These are phyloP conservation scores for Prosopocoilus inquinatus DNA, from an alignment of 2,888 invertebrate genomes.

Conservation along the genomic window DNA sequence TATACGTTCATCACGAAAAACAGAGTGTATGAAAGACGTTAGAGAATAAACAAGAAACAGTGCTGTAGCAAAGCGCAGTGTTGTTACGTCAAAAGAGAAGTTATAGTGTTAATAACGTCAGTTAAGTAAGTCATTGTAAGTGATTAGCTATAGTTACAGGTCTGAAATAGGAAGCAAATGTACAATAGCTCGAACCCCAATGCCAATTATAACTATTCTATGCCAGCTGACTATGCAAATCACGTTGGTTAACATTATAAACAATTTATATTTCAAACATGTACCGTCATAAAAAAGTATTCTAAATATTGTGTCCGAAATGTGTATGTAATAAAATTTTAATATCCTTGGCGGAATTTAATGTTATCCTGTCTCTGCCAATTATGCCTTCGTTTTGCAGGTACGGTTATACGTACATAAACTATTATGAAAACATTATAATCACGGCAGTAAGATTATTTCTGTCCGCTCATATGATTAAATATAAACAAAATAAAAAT, in stretches of 20 bases:
- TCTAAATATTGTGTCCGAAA: constrained; percentile 1
- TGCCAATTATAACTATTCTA: constrained; percentile 47
- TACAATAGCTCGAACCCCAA: constrained; percentile 47
- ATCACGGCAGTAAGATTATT: too few relatives aligned
- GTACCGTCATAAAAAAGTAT: not conserved
- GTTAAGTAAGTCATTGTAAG: constrained; percentile 1
- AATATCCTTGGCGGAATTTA: too few relatives aligned
- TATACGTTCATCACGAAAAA: constrained; percentile 8
- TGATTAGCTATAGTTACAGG: constrained; percentile 14
- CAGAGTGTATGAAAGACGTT: not conserved
- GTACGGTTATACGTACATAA: not conserved
- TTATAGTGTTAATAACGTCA: constrained; percentile 10
- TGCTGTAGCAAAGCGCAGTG: constrained; percentile 16
- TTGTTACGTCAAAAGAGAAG: constrained; percentile 13
- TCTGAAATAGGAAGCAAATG: constrained; percentile 50
- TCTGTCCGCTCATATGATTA: not conserved
- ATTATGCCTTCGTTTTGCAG: not conserved
- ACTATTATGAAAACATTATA: too few relatives aligned
- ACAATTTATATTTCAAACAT: too few relatives aligned
- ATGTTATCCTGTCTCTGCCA: not conserved
- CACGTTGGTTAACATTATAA: too few relatives aligned
- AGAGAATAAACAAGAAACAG: constrained; percentile 8
- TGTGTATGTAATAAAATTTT: not conserved
- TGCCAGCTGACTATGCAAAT: constrained; percentile 13
- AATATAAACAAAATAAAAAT: constrained; percentile 8